Evolutionary conservation across 2,113 vertebrate species (phyloP), one percentile per base, ranked within the genome.

Genomic region (Narcine bancroftii): DNA sequence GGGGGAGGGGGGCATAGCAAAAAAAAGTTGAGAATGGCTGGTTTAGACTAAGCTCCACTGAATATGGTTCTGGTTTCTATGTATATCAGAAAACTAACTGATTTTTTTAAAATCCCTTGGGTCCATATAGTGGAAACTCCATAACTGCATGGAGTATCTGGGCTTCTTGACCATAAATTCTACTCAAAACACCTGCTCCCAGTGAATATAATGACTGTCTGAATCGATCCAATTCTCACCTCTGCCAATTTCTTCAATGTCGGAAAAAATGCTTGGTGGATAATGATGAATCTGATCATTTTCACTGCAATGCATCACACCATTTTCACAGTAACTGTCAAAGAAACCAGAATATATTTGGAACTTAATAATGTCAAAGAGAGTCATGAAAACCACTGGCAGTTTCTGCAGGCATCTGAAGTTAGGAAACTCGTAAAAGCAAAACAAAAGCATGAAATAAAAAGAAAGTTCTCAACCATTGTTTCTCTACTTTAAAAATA

Each of bases 311-410:
- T 94, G 96, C 97, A 98, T 98, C 92, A 95, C 93, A 36, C 97
- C 97, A 0, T 96, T 94, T 93, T 97, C 97, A 92, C 97, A 98
- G 94, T 97, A 97, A 94, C 97, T 98, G 93, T 47, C 87, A 83
- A 93, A 53, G 72, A 47, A 81, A 5, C 45, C 81, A 60, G n/a
- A n/a, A 36, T 21, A 36, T 21, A 10, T 36, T 87, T 83, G 77
- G 50, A 81, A 60, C 19, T 85, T 85, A n/a, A 21, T 36, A 36
- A 9, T 36, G 7, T 56, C 19, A 39, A n/a, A 60, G 33, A 10
- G 29, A 85, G 24, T 71, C 72, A 19, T 47, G 0, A 45, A 79
- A n/a, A 47, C 79, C 81, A 29, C 60, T n/a, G 26, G 24, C 2
- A 2, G 1, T 26, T 21, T 47, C 24, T 26, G 19, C 77, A 11